Evolutionary conservation across 2,113 vertebrate genomes (phyloP).

Genomic region (Rafetus swinhoei): DNA sequence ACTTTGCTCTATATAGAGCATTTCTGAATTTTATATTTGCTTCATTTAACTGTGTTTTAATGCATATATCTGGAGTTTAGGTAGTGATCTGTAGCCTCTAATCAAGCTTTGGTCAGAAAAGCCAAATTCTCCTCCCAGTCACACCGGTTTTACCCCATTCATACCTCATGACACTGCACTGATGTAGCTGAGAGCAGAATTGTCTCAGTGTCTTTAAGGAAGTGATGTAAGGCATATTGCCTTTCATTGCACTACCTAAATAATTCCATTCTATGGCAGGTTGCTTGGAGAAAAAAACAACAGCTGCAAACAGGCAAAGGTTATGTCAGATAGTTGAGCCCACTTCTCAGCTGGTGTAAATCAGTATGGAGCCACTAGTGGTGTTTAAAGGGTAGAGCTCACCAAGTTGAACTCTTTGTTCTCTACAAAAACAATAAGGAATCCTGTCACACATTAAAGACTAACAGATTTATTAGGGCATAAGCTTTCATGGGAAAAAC

Average conservation of each 20-base stretch:
- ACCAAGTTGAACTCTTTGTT: slow-evolving; percentile 41
- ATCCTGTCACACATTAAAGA: too few species aligned
- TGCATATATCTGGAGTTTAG: background rate
- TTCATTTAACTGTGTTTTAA: slow-evolving; percentile 20
- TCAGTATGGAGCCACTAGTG: background rate
- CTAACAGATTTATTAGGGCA: too few species aligned
- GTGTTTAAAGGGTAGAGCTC: slow-evolving; percentile 5
- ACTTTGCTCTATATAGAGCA: slow-evolving; percentile 8
- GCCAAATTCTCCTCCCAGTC: background rate
- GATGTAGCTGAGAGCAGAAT: background rate
- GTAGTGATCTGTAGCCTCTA: background rate
- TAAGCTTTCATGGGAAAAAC: too few species aligned
- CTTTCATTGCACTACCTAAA: background rate
- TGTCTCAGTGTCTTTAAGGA: background rate
- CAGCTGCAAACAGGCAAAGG: background rate
- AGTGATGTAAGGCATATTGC: background rate
- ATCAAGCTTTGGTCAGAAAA: slow-evolving; percentile 7
- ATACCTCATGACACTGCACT: background rate
- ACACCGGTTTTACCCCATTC: background rate
- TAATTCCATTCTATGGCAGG: background rate
- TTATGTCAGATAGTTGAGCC: slow-evolving; percentile 14
- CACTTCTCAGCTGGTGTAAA: slow-evolving; percentile 5
- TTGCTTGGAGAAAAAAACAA: background rate
- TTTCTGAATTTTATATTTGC: background rate
- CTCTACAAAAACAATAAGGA: background rate